These are phyloP conservation scores for Muntiacus reevesi DNA, from an alignment of 2,113 vertebrate genomes.

Conservation along the genomic window DNA sequence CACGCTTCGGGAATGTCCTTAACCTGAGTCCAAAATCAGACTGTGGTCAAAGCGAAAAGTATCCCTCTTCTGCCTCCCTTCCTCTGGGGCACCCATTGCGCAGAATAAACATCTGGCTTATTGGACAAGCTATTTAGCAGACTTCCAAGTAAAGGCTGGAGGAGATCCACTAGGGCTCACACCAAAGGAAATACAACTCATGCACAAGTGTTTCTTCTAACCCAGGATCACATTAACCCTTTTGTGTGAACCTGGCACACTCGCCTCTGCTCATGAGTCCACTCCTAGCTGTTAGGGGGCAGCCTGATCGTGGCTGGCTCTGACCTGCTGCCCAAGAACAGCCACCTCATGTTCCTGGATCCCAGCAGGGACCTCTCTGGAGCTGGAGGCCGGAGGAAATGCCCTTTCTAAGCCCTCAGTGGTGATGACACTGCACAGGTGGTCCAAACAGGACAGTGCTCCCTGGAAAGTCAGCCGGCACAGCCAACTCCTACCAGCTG, in stretches of 20 bases:
- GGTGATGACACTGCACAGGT: neutral
- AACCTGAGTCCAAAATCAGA: neutral
- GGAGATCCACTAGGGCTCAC: neutral
- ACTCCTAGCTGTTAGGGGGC: neutral
- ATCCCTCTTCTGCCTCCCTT: neutral
- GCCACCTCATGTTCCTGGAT: neutral
- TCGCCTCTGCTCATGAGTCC: neutral
- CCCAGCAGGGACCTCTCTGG: conserved; percentile 26
- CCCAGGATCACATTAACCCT: neutral
- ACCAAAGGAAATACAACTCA: conserved; percentile 6
- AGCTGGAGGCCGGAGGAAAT: neutral
- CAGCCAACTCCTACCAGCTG: neutral
- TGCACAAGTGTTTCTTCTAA: neutral
- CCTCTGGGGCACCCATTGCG: neutral
- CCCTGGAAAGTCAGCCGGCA: conserved; percentile 29
- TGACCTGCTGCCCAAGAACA: conserved; percentile 22
- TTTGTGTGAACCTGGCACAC: neutral
- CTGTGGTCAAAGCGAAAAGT: neutral
- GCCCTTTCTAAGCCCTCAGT: neutral
- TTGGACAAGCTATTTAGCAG: neutral
- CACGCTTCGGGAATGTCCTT: neutral
- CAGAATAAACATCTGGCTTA: neutral
- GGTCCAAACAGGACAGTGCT: neutral
- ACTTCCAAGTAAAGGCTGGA: conserved; percentile 34
- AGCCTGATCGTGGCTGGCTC: neutral